Base-by-base conservation (phyloP, 2,113 vertebrate species). In the Scopus umbretta region DNA sequence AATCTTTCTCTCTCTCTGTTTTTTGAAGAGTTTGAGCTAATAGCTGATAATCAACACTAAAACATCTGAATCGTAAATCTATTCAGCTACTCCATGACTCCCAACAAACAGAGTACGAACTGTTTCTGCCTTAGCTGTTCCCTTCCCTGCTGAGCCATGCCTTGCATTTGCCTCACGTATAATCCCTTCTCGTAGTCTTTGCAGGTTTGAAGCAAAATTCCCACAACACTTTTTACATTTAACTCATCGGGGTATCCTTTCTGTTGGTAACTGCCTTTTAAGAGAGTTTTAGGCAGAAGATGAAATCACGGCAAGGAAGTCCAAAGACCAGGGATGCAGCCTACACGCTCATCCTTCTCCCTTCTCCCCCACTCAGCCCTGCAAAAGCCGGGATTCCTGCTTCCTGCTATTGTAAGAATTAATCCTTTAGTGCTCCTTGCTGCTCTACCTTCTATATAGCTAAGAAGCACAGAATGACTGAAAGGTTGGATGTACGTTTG, bases 391-490 rank as follows among this genome's bases (percentile, higher is more conserved):
- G 84, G 56, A 86, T 58, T 95, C 71, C 91, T 87, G 94, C 91
- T 88, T 96, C 67, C 83, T 13, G 7, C 96, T 94, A 72, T 96
- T 97, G 94, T 96, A 65, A 92, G 95, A 72, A 90, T 86, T 96
- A 97, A 97, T 96, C 94, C 91, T 91, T 85, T 30, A 58, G 88
- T 75, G 78, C 53, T 91, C 29, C 90, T 96, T 20, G 5, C 88
- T 86, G 85, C 79, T 87, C 52, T 94, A 83, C 96, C 92, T 94
- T 96, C 86, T 70, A 2, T 29, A 9, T 11, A 80, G 79, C 88
- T 86, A 94, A 27, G 81, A 80, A 93, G 88, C 74, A 81, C 43
- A 26, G 91, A 82, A 68, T 16, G 42, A 34, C 70, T 83, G 75
- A 67, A 71, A 56, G 66, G 17, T 47, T 90, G 76, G 87, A 32